Base-by-base conservation (phyloP, 2,113 vertebrate genomes). In the Urocolius indicus region DNA sequence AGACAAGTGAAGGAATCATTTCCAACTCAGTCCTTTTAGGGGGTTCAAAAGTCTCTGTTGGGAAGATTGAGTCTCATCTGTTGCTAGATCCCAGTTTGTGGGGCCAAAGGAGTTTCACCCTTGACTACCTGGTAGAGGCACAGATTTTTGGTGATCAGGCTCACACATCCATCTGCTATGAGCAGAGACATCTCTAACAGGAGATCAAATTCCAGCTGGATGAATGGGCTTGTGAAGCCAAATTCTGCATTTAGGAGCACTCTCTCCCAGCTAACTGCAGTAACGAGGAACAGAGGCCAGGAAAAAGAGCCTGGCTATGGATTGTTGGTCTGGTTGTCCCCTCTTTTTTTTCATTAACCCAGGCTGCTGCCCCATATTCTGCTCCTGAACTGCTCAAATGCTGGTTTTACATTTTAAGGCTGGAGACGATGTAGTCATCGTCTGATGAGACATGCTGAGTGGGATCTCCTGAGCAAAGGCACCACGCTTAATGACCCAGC, bases 1-100 rank as follows among this genome's bases (percentile, higher is more conserved):
- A 92, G 80, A 78, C 55, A 75, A 95, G 65, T 17, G 73, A 89
- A 89, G 84, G 86, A 92, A 95, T 89, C 87, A 67, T 57, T 95
- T 94, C 65, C 84, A 90, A 57, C 27, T 91, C 61, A 66, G 72
- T 65, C 76, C 61, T 94, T 78, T 92, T 84, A 95, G 65, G 83
- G 52, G 13, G 30, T 26, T 81, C 6, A 2, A 74, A 95, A 96
- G 81, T 68, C 86, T 86, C 89, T 71, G 8, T 45, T 84, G 80
- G 83, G 73, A 92, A 87, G 91, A 68, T 9, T 49, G 80, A 92
- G 30, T 67, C 52, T 94, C 73, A 89, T 89, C 89, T 87, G 48
- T 34, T 77, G 65, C 38, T 89, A 88, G 61, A 66, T 84, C 45
- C 59, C 26, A 10, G 49, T 17, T 46, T 54, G 62, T 32, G 23